phyloP scores from a whole-genome alignment of 2,888 invertebrate species.

The Copidosoma aretas region DNA sequence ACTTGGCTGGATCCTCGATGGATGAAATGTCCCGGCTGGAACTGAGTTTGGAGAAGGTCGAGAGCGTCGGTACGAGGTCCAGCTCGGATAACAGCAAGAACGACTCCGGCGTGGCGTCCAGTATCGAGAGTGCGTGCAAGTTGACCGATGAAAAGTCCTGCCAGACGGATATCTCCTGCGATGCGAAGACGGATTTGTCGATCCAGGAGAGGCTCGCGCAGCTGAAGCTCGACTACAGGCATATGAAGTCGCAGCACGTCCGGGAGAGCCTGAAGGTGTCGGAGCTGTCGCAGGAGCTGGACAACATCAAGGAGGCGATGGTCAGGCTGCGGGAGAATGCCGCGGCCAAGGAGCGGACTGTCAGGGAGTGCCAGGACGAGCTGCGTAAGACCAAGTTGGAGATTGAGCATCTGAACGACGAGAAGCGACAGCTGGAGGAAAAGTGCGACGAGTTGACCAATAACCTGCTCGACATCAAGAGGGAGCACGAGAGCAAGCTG shows the following conservation, averaged over 20 bases:
- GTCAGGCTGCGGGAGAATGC: conserved; percentile 42
- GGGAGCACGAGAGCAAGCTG: conserved; percentile 43
- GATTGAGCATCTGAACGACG: conserved; percentile 39
- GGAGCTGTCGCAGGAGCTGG: conserved; percentile 47
- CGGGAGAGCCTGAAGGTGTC: conserved; percentile 40
- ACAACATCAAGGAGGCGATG: conserved; percentile 44
- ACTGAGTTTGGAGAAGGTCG: conserved; percentile 17
- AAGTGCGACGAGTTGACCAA: conserved; percentile 37
- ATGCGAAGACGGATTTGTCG: background rate
- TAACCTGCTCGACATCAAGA: conserved; percentile 31
- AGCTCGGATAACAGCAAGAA: conserved; percentile 46
- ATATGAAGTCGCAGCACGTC: conserved; percentile 43
- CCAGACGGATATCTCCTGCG: conserved; percentile 37
- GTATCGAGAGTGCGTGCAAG: conserved; percentile 22
- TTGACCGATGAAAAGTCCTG: conserved; percentile 39
- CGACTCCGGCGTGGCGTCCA: conserved; percentile 53
- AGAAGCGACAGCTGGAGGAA: conserved; percentile 39
- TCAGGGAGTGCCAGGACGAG: conserved; percentile 44
- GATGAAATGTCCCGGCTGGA: no score
- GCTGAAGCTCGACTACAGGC: conserved; percentile 46
- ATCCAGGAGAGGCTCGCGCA: conserved; percentile 43
- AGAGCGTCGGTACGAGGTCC: no score
- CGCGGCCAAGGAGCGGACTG: conserved; percentile 41
- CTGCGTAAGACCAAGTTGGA: conserved; percentile 43
- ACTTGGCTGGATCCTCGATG: no score